Conservation (phyloP, 2,888 invertebrate genomes). For the Amphipoea lucens region DNA sequence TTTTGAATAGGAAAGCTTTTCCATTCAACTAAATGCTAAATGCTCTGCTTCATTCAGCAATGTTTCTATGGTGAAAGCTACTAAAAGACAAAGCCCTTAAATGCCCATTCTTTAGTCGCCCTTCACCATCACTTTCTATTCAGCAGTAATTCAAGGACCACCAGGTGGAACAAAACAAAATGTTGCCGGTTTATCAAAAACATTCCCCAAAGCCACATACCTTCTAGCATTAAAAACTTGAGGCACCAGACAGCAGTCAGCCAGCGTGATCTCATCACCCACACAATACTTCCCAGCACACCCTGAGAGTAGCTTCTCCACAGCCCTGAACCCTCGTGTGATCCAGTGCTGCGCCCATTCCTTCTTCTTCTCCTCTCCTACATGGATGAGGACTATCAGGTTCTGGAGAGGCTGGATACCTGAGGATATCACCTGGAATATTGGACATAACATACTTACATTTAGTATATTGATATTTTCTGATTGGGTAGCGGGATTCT, state of each 20-base stretch:
- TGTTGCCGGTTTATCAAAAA: neutral
- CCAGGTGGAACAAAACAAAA: neutral
- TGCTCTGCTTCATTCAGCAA: neutral
- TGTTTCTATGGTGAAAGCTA: neutral
- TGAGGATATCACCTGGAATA: constrained; percentile 93
- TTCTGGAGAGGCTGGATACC: constrained; percentile 99
- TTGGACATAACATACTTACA: neutral
- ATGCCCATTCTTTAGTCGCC: neutral
- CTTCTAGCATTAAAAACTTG: constrained; percentile 98
- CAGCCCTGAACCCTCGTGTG: constrained; percentile 95
- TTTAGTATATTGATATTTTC: neutral
- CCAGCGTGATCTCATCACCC: constrained; percentile 97
- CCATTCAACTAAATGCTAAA: neutral
- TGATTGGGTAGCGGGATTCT: neutral
- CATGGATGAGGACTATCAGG: constrained; percentile 95
- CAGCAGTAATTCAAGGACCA: neutral
- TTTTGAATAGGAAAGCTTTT: neutral
- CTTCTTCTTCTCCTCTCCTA: constrained; percentile 96
- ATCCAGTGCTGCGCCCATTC: constrained; percentile 99
- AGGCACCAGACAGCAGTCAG: constrained; percentile 98
- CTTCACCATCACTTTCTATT: neutral
- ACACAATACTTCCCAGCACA: constrained; percentile 97
- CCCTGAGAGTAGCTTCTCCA: constrained; percentile 95
- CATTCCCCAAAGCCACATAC: constrained; percentile 71
- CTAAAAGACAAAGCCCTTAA: neutral